phyloP scores from a whole-genome alignment of 2,113 vertebrate genomes.

The Ranitomeya imitator region DNA sequence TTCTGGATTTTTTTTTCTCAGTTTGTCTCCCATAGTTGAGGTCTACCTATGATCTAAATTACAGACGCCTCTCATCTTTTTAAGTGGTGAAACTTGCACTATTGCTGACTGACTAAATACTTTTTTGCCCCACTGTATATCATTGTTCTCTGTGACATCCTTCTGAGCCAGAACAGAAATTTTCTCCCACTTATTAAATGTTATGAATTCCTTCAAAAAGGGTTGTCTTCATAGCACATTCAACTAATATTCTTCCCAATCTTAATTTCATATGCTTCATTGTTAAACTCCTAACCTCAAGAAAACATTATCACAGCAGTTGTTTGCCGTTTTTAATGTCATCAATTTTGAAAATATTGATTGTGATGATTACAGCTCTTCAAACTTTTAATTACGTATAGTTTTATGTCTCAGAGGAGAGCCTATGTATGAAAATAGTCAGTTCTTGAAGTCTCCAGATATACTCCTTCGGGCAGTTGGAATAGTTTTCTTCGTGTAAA shows the following conservation, averaged over 20 bases:
- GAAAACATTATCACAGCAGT: not conserved
- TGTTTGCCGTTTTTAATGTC: not conserved
- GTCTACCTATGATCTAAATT: no score
- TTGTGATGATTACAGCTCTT: not conserved
- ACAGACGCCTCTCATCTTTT: no score
- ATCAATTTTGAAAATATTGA: not conserved
- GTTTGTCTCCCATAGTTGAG: no score
- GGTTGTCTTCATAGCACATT: not conserved
- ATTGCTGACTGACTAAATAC: no score
- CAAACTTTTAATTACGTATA: not conserved
- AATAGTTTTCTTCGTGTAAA: conserved; percentile 38
- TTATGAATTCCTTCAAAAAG: not conserved
- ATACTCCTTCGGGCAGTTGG: conserved; percentile 16
- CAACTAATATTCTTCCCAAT: not conserved
- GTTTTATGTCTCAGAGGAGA: not conserved
- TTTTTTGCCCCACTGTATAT: no score
- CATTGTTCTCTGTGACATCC: no score
- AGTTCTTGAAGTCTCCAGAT: conserved; percentile 11
- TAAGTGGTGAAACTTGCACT: no score
- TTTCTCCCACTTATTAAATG: no score
- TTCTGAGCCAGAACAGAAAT: no score
- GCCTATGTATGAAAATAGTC: conserved; percentile 5
- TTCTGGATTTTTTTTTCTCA: no score
- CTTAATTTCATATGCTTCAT: not conserved
- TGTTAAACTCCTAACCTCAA: not conserved